Percentiles rank a stretch among this genome's conserved stretches.
phyloP scores from a whole-genome alignment of 2,797 vertebrate species.

The Orestias chungarensis region DNA sequence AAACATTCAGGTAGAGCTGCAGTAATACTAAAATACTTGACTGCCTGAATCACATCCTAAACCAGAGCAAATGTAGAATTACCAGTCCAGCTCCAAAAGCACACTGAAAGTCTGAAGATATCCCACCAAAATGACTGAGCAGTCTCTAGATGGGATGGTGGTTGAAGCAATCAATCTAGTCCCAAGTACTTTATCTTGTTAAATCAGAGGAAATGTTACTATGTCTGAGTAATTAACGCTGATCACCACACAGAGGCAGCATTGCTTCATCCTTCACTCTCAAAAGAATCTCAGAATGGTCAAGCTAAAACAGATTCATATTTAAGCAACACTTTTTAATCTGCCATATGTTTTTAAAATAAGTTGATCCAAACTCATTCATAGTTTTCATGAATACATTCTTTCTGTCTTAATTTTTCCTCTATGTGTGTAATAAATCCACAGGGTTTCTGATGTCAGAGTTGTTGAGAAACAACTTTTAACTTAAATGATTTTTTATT shows the following conservation, averaged over 20 bases:
- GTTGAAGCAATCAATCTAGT: not conserved
- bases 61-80: no score
- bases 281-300: not conserved
- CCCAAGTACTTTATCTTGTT: not conserved
- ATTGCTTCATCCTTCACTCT: conserved; percentile 56
- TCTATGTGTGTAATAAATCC: not conserved
- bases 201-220: conserved; percentile 17
- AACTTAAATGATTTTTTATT: no score
- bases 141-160: not conserved
- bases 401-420: not conserved
- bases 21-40: no score
- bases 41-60: no score
- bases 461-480: not conserved
- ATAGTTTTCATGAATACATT: no score
- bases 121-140: not conserved
- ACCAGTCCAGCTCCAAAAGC: not conserved
- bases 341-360: no score
- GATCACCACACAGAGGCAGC: conserved; percentile 75
- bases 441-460: not conserved
- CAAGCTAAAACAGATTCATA: no score
- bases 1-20: not conserved
- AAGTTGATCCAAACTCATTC: not conserved
- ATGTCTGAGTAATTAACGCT: conserved; percentile 56
- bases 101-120: not conserved
- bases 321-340: no score